A percentile compares a stretch with the other conserved stretches of the same genome.
Evolutionary conservation across 2,113 vertebrate species (phyloP).

Genomic region (Pseudorhombus dupliciocellatus): DNA sequence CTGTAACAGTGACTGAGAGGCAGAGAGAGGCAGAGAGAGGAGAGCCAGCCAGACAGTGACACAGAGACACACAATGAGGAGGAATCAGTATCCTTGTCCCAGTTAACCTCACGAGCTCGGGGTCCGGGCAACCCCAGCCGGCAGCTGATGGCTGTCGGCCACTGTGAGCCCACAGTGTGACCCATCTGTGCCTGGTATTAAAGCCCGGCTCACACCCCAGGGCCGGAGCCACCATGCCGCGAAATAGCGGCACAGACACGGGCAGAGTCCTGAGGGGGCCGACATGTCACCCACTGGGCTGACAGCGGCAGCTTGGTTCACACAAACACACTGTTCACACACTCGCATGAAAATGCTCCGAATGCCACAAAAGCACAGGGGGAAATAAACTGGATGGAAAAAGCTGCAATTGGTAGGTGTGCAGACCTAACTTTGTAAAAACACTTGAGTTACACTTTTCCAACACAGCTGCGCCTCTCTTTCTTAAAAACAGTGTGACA

Average conservation of each 20-base stretch:
- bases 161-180: constrained; percentile 66
- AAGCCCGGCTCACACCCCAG: constrained; percentile 72
- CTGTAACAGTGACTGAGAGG: constrained; percentile 22
- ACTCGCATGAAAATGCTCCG: constrained; percentile 17
- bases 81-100: constrained; percentile 48
- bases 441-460: constrained; percentile 34
- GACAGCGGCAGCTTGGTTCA: constrained; percentile 77
- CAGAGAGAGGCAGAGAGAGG: constrained; percentile 14
- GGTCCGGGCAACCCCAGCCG: constrained; percentile 57
- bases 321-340: constrained; percentile 36
- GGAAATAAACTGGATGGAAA: constrained; percentile 6
- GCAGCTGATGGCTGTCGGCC: constrained; percentile 54
- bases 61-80: constrained; percentile 17
- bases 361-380: constrained; percentile 10
- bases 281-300: constrained; percentile 77
- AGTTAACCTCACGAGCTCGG: constrained; percentile 60
- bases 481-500: constrained; percentile 52
- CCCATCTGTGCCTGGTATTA: constrained; percentile 80
- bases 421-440: constrained; percentile 23
- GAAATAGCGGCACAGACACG: constrained; percentile 73
- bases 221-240: constrained; percentile 66
- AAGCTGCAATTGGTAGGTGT: constrained; percentile 4
- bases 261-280: constrained; percentile 72
- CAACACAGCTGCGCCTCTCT: constrained; percentile 26
- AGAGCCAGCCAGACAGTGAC: constrained; percentile 37